phyloP scores from a whole-genome alignment of 2,113 vertebrate species.

The Neolamprologus toae region DNA sequence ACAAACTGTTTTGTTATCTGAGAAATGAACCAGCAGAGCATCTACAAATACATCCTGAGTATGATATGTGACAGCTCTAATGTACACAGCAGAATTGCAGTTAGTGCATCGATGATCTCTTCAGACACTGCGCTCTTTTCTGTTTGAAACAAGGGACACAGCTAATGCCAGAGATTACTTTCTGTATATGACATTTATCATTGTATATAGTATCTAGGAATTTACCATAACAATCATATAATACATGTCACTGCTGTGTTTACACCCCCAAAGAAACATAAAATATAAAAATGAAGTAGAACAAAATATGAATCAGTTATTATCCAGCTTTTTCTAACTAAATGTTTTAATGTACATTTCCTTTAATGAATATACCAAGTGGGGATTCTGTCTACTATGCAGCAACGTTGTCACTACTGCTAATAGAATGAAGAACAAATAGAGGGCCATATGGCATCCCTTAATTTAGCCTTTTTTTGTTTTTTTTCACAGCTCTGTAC shows the following conservation, averaged over 20 bases:
- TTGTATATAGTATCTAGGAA: neutral
- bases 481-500: neutral
- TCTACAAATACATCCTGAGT: neutral
- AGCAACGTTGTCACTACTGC: neutral
- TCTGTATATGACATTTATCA: neutral
- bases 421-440: neutral
- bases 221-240: neutral
- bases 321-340: neutral
- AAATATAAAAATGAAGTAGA: neutral
- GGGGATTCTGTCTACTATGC: neutral
- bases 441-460: neutral
- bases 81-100: neutral
- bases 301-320: neutral
- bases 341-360: neutral
- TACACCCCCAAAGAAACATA: neutral
- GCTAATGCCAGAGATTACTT: neutral
- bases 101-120: neutral
- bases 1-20: neutral
- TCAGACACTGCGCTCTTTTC: neutral
- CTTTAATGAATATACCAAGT: neutral
- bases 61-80: neutral
- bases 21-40: neutral
- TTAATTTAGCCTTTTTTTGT: neutral
- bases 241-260: neutral
- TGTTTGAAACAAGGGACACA: neutral